Percentiles rank a stretch among this genome's conserved stretches.
Conservation (phyloP, 92 coral and sea anemone species). For the Diadumene lineata region DNA sequence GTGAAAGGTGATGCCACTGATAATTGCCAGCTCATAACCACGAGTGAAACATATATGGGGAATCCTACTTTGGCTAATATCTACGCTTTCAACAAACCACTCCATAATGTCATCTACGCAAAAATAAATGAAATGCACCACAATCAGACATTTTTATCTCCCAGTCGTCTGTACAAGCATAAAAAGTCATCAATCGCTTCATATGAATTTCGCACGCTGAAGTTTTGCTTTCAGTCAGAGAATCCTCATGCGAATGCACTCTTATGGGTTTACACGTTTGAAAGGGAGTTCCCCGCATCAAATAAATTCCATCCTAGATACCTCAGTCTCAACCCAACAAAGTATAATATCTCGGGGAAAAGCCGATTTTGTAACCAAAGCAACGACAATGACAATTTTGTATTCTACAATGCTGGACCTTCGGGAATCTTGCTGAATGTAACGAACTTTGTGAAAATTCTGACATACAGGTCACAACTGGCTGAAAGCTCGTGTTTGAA, state of each 20-base stretch:
- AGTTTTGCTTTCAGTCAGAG: conserved; percentile 9
- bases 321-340: background rate
- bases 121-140: background rate
- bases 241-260: background rate
- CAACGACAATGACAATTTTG: background rate
- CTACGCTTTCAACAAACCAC: background rate
- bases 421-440: background rate
- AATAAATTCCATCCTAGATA: background rate
- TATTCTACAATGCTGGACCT: conserved; percentile 1
- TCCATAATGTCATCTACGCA: background rate
- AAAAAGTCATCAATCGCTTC: background rate
- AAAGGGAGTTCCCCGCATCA: background rate
- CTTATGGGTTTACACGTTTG: conserved; percentile 1
- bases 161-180: background rate
- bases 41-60: background rate
- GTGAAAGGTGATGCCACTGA: background rate
- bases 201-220: background rate
- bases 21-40: background rate
- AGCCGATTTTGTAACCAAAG: background rate
- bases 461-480: background rate
- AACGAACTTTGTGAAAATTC: background rate
- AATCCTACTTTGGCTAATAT: background rate
- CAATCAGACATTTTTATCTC: conserved; percentile 4
- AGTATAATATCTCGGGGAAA: background rate
- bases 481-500: background rate